phyloP scores from a whole-genome alignment of 2,797 vertebrate species.

The Sebastes melanostomus region DNA sequence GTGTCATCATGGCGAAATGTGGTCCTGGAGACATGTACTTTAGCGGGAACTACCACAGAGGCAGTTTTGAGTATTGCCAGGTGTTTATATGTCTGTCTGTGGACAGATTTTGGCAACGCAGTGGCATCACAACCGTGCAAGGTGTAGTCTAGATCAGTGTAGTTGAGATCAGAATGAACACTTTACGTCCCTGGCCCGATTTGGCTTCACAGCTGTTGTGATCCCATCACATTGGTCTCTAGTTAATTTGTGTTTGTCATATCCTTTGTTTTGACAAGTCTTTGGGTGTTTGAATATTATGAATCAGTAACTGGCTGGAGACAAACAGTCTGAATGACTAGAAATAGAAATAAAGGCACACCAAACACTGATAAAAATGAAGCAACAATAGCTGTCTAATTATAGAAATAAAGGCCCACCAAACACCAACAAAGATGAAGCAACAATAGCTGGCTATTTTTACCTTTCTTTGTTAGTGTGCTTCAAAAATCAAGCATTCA shows the following conservation, averaged over 20 bases:
- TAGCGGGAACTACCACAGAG: not conserved
- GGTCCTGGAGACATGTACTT: not conserved
- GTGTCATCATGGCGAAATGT: not conserved
- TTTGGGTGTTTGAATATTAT: constrained; percentile 2
- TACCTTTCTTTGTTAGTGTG: not conserved
- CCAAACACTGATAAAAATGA: not conserved
- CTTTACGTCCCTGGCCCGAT: not conserved
- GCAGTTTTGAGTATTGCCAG: not conserved
- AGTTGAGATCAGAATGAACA: not conserved
- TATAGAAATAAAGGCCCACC: constrained; percentile 13
- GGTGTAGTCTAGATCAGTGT: not conserved
- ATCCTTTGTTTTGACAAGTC: constrained; percentile 27
- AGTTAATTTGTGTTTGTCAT: constrained; percentile 21
- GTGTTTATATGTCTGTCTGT: not conserved
- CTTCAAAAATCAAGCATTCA: constrained; percentile 3
- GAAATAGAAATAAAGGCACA: constrained; percentile 25
- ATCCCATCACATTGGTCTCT: not conserved
- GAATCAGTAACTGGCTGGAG: not conserved
- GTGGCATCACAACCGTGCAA: too few relatives aligned
- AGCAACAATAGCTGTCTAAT: constrained; percentile 8
- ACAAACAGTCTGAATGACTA: constrained; percentile 5
- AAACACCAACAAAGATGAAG: constrained; percentile 1
- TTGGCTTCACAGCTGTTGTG: not conserved
- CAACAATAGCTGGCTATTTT: constrained; percentile 20
- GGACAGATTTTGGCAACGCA: not conserved